Evolutionary conservation across 2,888 invertebrate genomes (phyloP), one percentile per base, ranked within the genome.

Genomic region (Cryptocephalus moraei): DNA sequence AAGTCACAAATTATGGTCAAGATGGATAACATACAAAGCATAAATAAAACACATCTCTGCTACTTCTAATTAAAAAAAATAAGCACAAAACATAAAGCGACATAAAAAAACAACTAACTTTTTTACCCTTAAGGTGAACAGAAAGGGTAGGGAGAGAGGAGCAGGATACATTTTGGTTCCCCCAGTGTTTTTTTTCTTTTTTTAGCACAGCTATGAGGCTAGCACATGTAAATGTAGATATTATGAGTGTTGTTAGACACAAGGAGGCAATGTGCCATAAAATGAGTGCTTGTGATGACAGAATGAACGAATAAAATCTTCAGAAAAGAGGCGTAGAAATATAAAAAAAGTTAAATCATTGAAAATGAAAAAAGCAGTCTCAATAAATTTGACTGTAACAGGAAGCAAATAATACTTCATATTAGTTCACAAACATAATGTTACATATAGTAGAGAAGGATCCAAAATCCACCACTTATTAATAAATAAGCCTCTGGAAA

Each of bases 171-270:
- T 13, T n/a, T n/a, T 40, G 11, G 12, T 40, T 40, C 11, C 60
- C 64, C 65, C 66, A 61, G 61, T 63, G 64, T 60, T 61, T 12
- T 14, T n/a, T 43, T 43, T 60, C 60, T 12, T 14, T 43, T 33
- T 65, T 69, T 69, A 69, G 68, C 68, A 69, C 67, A 69, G 65
- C 66, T 63, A 67, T 65, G 64, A 65, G 66, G 65, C 66, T 66
- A 68, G 64, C 65, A 68, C 68, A 68, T 66, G 64, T 66, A 66
- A 54, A 65, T 66, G 64, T 63, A 62, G 41, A 47, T 49, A 36
- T 12, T 11, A 46, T 46, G 44, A 47, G 48, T 40, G 41, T 44
- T 68, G 67, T 69, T 68, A 68, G 67, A 68, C 67, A 69, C 67
- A 68, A 58, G 64, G 63, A 58, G 64, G 62, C 56, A 57, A 56